Percentiles rank a stretch among this genome's conserved stretches.
Conservation (phyloP, 2,797 vertebrate species). For the Molothrus aeneus region DNA sequence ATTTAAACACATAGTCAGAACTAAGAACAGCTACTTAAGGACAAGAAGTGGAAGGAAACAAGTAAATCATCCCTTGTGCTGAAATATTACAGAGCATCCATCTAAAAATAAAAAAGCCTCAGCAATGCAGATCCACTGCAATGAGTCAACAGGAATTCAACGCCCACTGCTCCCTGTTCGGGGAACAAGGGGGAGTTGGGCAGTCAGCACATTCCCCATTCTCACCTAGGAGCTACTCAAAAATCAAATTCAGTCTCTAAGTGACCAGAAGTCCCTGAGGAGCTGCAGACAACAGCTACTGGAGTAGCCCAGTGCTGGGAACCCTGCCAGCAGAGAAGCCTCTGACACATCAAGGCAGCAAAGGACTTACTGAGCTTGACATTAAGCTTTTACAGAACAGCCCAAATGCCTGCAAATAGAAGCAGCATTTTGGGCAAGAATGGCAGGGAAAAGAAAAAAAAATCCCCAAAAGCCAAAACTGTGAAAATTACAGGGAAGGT, state of each 20-base stretch:
- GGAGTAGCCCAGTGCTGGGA: not conserved
- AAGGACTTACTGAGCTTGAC: not conserved
- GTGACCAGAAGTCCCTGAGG: not conserved
- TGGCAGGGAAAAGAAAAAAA: not conserved
- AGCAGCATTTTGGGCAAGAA: conserved; percentile 10
- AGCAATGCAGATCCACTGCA: not conserved
- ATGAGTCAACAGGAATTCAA: not conserved
- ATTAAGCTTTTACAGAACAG: not conserved
- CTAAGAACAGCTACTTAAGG: not conserved
- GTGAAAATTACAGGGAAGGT: conserved; percentile 33
- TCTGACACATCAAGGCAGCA: not conserved
- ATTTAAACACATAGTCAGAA: not conserved
- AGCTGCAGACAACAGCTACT: not conserved
- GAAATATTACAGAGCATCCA: not conserved
- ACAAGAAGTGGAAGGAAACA: conserved; percentile 25
- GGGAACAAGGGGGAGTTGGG: not conserved
- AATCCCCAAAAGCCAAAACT: not conserved
- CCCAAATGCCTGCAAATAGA: conserved; percentile 11
- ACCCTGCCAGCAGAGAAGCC: not conserved
- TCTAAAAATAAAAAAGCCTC: conserved; percentile 1
- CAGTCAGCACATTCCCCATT: not conserved
- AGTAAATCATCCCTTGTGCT: not conserved
- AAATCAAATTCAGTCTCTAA: not conserved
- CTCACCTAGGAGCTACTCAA: not conserved
- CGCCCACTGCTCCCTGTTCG: not conserved